These are phyloP conservation scores for Diplogasteroides magnus DNA, from an alignment of 1,140 invertebrate species.

Conservation along the genomic window DNA sequence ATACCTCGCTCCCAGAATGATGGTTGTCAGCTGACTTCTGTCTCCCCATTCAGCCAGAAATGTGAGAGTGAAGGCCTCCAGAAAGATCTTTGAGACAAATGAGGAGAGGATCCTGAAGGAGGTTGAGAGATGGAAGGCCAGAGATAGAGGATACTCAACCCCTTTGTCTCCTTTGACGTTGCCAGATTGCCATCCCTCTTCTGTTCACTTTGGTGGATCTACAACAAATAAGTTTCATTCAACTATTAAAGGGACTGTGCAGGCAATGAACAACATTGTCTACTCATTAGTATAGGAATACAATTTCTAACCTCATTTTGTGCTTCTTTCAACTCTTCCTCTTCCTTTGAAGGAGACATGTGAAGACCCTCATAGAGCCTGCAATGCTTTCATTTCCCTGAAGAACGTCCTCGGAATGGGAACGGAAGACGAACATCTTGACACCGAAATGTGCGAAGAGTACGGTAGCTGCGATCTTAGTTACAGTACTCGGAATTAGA, in stretches of 20 bases:
- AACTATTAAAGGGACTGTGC: no score
- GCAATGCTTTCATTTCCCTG: neutral
- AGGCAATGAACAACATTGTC: neutral
- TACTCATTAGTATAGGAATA: conserved; percentile 67
- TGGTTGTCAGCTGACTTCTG: conserved; percentile 89
- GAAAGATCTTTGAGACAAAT: conserved; percentile 72
- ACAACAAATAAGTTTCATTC: no score
- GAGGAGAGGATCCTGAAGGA: conserved; percentile 52
- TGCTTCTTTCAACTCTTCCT: neutral
- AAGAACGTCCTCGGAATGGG: neutral
- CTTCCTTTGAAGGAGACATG: neutral
- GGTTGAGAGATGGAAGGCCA: neutral
- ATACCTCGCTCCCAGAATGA: conserved; percentile 80
- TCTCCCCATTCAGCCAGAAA: conserved; percentile 99
- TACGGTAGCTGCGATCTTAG: conserved; percentile 87
- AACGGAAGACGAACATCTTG: conserved; percentile 71
- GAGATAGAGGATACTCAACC: neutral
- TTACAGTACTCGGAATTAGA: conserved; percentile 80
- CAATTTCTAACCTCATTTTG: conserved; percentile 63
- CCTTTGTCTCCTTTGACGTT: neutral
- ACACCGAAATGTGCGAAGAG: conserved; percentile 93
- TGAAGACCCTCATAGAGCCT: neutral
- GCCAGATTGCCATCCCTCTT: neutral
- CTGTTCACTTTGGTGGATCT: neutral
- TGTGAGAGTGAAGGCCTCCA: conserved; percentile 89